phyloP scores from a whole-genome alignment of 2,888 invertebrate species.

The Oeneis ivallda region DNA sequence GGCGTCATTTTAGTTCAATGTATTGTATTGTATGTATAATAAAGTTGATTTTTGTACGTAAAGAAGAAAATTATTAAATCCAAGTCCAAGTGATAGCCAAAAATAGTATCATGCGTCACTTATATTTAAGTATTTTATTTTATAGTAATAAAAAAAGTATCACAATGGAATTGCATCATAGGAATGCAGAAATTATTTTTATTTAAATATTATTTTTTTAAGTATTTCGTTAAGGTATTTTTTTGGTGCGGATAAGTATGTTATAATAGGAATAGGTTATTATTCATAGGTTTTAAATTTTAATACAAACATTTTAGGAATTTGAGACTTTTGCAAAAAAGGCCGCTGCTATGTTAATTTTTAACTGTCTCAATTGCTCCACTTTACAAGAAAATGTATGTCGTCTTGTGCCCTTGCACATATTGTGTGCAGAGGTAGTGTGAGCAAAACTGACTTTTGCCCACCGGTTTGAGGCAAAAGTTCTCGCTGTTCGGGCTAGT shows the following conservation, averaged over 20 bases:
- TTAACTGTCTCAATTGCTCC: not conserved
- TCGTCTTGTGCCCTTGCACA: too few species aligned
- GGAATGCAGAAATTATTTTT: not conserved
- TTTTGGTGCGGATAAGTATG: constrained; percentile 10
- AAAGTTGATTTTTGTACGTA: not conserved
- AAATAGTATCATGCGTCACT: not conserved
- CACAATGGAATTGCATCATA: not conserved
- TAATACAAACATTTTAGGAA: not conserved
- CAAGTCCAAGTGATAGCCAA: not conserved
- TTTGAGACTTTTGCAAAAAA: not conserved
- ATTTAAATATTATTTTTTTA: not conserved
- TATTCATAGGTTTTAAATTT: not conserved
- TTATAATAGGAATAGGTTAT: too few species aligned
- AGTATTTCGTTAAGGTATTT: constrained; percentile 2
- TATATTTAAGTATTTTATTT: too few species aligned
- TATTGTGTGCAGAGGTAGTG: too few species aligned
- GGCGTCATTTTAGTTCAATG: constrained; percentile 13
- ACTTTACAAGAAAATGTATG: not conserved
- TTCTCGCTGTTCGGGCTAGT: too few species aligned
- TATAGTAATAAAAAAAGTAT: not conserved
- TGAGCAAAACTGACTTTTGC: too few species aligned
- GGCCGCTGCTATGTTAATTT: not conserved
- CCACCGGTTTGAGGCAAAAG: too few species aligned
- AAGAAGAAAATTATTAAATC: not conserved
- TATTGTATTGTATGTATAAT: constrained; percentile 3